Percentiles rank a stretch among this genome's conserved stretches.
phyloP scores from a whole-genome alignment of 2,888 invertebrate genomes.

The Meta bourneti region DNA sequence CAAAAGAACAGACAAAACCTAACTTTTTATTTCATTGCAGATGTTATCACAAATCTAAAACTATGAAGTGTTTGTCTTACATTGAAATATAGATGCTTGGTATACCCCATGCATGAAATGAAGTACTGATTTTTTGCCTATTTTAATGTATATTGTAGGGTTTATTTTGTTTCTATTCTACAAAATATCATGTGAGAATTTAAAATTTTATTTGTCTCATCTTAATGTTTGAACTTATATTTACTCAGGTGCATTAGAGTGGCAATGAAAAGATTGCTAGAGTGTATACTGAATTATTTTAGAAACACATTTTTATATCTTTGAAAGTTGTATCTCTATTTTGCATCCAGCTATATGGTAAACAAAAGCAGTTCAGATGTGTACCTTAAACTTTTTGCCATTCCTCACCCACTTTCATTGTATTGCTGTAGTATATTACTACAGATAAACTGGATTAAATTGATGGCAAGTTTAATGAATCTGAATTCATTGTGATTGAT shows the following conservation, averaged over 20 bases:
- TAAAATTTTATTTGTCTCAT: too few relatives aligned
- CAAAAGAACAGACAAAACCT: too few relatives aligned
- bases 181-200: too few relatives aligned
- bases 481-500: neutral
- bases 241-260: conserved; percentile 3
- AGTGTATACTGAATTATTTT: conserved; percentile 21
- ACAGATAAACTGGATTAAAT: neutral
- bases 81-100: too few relatives aligned
- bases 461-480: neutral
- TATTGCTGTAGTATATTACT: neutral
- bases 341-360: conserved; percentile 9
- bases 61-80: too few relatives aligned
- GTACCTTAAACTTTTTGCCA: neutral
- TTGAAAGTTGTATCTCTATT: conserved; percentile 12
- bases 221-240: too few relatives aligned
- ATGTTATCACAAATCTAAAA: too few relatives aligned
- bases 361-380: neutral
- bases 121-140: too few relatives aligned
- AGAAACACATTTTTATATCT: conserved; percentile 16
- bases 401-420: neutral
- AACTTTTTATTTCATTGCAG: too few relatives aligned
- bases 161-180: too few relatives aligned
- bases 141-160: too few relatives aligned
- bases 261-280: conserved; percentile 4
- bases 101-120: too few relatives aligned